These are phyloP conservation scores for Drosophila fungiperda DNA, from an alignment of 2,888 invertebrate genomes.

Conservation along the genomic window DNA sequence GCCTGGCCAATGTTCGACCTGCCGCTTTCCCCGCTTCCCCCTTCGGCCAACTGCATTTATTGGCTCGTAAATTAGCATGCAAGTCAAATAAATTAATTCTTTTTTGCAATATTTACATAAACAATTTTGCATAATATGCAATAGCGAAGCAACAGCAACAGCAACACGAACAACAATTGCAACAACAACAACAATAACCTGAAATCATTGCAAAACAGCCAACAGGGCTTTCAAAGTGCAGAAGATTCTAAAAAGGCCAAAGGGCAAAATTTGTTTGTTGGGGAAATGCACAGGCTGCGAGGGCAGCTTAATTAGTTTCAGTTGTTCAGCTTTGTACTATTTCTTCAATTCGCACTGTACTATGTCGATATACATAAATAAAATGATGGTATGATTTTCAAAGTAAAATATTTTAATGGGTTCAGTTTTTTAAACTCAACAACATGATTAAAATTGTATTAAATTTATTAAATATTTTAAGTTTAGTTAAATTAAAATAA, in stretches of 20 bases:
- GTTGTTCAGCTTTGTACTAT: not conserved
- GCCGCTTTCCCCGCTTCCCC: constrained; percentile 3
- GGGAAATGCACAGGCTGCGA: constrained; percentile 24
- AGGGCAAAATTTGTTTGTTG: constrained; percentile 44
- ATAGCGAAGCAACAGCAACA: constrained; percentile 51
- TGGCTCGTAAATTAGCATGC: constrained; percentile 80
- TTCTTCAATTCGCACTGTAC: too few relatives aligned
- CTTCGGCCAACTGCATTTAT: constrained; percentile 59
- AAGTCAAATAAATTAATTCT: constrained; percentile 80
- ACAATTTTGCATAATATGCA: constrained; percentile 83
- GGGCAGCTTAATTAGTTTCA: constrained; percentile 16
- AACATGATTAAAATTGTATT: not conserved
- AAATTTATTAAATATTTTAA: not conserved
- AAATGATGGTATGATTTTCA: not conserved
- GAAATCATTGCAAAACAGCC: constrained; percentile 56
- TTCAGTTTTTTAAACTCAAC: not conserved
- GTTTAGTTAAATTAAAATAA: not conserved
- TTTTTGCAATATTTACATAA: constrained; percentile 82
- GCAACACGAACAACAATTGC: constrained; percentile 23
- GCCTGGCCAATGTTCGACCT: constrained; percentile 52
- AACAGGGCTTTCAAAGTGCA: constrained; percentile 52
- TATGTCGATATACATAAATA: not conserved
- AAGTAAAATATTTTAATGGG: not conserved
- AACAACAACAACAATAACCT: constrained; percentile 35
- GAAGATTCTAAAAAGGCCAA: constrained; percentile 59